Evolutionary conservation across 2,797 vertebrate genomes (phyloP).

Genomic region (Phrynocephalus guinanensis): DNA sequence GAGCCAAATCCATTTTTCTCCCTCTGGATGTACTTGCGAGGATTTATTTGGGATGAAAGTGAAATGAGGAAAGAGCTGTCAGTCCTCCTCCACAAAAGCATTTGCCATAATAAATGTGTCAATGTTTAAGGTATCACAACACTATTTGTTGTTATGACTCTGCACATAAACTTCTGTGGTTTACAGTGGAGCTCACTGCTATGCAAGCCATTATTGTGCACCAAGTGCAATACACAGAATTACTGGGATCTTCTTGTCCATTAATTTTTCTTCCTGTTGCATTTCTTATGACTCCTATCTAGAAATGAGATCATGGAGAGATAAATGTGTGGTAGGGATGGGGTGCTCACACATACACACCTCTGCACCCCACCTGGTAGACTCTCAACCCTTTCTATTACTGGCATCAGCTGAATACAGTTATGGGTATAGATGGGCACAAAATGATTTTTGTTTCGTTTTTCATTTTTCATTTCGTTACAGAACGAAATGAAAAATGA

Average conservation of each 20-base stretch:
- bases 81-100: neutral
- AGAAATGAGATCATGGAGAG: too few species aligned
- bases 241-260: neutral
- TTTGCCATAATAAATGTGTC: neutral
- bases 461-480: too few species aligned
- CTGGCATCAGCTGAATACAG: too few species aligned
- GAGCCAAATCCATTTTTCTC: conserved; percentile 26
- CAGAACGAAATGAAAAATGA: too few species aligned
- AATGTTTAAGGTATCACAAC: neutral
- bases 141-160: neutral
- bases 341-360: too few species aligned
- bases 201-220: neutral
- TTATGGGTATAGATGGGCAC: too few species aligned
- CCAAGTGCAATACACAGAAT: neutral
- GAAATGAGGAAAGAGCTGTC: conserved; percentile 19
- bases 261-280: too few species aligned
- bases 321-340: too few species aligned
- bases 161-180: neutral
- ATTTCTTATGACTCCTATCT: too few species aligned
- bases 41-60: neutral
- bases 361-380: too few species aligned
- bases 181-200: neutral
- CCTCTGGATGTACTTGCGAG: conserved; percentile 7
- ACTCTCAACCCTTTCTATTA: too few species aligned
- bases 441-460: too few species aligned